Conservation (phyloP, 2,797 vertebrate species). For the Micrastur ruficollis region DNA sequence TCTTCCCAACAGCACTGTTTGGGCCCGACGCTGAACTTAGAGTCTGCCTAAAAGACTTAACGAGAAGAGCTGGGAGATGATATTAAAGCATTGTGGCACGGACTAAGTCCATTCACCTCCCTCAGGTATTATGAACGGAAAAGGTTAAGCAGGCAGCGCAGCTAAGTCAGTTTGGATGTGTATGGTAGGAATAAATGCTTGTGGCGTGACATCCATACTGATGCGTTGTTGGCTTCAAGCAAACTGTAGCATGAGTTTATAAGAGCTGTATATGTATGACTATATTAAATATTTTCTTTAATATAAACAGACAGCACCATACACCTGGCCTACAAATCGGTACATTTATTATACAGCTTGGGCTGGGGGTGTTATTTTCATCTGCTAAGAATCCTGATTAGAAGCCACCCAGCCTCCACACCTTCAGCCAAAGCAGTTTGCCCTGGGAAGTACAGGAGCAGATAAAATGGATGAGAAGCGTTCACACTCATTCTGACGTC, state of each 20-base stretch:
- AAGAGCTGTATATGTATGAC: neutral
- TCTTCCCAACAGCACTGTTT: neutral
- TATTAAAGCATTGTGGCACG: neutral
- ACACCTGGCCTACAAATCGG: neutral
- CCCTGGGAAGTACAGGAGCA: neutral
- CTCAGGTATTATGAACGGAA: neutral
- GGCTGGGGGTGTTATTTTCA: neutral
- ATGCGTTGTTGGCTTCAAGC: neutral
- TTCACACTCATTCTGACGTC: neutral
- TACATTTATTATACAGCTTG: neutral
- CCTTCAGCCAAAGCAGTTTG: neutral
- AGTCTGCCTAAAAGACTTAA: neutral
- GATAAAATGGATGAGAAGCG: neutral
- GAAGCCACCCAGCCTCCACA: neutral
- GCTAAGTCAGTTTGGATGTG: neutral
- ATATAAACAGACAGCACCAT: neutral
- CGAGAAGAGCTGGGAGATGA: neutral
- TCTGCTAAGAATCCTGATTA: neutral
- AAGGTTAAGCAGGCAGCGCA: neutral
- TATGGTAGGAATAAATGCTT: neutral
- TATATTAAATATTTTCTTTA: neutral
- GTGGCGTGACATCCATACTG: neutral
- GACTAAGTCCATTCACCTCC: neutral
- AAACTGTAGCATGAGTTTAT: neutral
- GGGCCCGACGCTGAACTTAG: neutral